Evolutionary conservation across 2,888 invertebrate species (phyloP).

Genomic region (Bellardia bayeri): DNA sequence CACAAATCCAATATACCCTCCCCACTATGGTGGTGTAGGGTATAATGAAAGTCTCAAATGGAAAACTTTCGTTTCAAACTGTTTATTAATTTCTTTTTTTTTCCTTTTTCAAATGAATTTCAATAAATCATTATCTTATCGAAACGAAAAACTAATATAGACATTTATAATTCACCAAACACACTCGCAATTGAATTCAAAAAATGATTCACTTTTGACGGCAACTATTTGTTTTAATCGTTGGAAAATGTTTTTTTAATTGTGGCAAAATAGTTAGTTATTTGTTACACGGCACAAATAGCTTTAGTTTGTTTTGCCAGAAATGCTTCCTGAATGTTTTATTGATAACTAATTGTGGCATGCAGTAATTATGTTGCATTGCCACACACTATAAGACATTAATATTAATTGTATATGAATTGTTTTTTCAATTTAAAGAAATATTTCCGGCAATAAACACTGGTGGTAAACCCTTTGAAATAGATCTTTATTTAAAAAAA

Average conservation of each 20-base stretch:
- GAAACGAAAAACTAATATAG: conserved; percentile 16
- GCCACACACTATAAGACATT: background rate
- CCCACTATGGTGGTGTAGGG: too few relatives aligned
- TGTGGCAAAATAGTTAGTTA: conserved; percentile 16
- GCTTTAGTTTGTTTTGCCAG: conserved; percentile 3
- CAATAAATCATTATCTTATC: conserved; percentile 61
- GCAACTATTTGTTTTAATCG: conserved; percentile 27
- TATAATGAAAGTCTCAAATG: background rate
- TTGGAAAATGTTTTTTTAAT: conserved; percentile 36
- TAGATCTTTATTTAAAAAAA: too few relatives aligned
- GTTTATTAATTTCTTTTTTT: background rate
- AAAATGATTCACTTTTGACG: conserved; percentile 38
- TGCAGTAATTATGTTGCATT: conserved; percentile 26
- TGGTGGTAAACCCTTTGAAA: too few relatives aligned
- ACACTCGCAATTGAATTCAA: background rate
- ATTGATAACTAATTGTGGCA: conserved; percentile 22
- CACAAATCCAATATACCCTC: too few relatives aligned
- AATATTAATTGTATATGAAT: background rate
- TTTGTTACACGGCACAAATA: conserved; percentile 7
- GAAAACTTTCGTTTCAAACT: background rate
- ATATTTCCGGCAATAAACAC: background rate
- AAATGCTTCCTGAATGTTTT: conserved; percentile 28
- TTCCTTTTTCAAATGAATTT: conserved; percentile 6
- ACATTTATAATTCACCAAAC: background rate
- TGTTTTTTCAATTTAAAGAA: background rate